A percentile compares a stretch with the other conserved stretches of the same genome.
Evolutionary conservation across 2,888 invertebrate species (phyloP).

Genomic region (Cryptosula pallasiana): DNA sequence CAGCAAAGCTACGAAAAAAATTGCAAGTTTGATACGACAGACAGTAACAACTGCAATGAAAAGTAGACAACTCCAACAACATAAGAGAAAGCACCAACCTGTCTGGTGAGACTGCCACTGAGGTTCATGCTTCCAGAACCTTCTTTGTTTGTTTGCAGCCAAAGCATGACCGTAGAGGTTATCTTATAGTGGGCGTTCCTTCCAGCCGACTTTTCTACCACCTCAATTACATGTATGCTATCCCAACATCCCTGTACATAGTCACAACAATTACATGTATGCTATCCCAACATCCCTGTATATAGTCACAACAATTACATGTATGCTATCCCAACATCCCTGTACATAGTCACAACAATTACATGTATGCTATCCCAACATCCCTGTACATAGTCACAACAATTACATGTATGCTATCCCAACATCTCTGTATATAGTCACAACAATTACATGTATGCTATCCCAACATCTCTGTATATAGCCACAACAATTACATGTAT

Average conservation of each 20-base stretch:
- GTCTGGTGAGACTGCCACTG: conserved; percentile 94
- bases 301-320: conserved; percentile 95
- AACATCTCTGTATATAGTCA: too few relatives aligned
- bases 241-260: conserved; percentile 90
- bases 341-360: conserved; percentile 77
- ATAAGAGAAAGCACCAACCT: too few relatives aligned
- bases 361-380: conserved; percentile 99
- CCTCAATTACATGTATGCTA: conserved; percentile 98
- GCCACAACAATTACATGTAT: too few relatives aligned
- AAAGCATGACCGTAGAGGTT: conserved; percentile 97
- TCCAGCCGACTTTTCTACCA: conserved; percentile 90
- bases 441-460: too few relatives aligned
- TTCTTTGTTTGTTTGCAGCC: conserved; percentile 92
- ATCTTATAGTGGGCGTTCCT: conserved; percentile 90
- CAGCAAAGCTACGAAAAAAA: too few relatives aligned
- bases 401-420: too few relatives aligned
- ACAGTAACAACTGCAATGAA: too few relatives aligned
- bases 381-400: too few relatives aligned
- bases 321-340: conserved; percentile 99
- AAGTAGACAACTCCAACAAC: too few relatives aligned
- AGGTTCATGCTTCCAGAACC: conserved; percentile 98
- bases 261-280: conserved; percentile 98
- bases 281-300: conserved; percentile 92
- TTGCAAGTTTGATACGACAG: too few relatives aligned
- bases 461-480: too few relatives aligned